A percentile compares a stretch with the other conserved stretches of the same genome.
Conservation (phyloP, 2,888 invertebrate genomes). For the Sialis lutaria region DNA sequence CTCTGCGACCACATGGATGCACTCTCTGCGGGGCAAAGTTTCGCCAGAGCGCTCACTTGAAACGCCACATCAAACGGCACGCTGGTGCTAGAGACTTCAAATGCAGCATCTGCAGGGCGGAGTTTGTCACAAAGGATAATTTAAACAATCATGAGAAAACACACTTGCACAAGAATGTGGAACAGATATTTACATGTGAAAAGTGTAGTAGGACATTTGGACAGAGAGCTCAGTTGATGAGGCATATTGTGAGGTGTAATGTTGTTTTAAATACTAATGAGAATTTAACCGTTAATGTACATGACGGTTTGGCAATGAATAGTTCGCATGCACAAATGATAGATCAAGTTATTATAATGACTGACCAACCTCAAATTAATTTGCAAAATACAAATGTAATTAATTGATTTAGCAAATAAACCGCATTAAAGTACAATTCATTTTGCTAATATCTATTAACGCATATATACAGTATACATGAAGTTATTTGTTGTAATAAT, state of each 20-base stretch:
- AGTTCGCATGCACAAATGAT: no score
- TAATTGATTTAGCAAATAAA: no score
- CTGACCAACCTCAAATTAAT: no score
- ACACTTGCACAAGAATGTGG: neutral
- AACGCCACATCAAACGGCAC: slow-evolving; percentile 2
- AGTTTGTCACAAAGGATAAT: slow-evolving; percentile 3
- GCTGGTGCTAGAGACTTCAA: neutral
- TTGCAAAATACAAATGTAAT: no score
- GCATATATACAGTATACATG: no score
- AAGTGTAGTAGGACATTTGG: slow-evolving; percentile 1
- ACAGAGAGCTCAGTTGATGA: slow-evolving; percentile 2
- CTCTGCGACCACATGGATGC: neutral
- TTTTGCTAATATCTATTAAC: no score
- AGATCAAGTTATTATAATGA: no score
- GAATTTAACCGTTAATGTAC: no score
- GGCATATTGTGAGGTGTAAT: neutral
- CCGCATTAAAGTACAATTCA: no score
- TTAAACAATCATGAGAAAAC: slow-evolving; percentile 3
- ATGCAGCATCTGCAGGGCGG: neutral
- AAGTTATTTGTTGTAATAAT: no score
- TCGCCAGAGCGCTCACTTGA: slow-evolving; percentile 1
- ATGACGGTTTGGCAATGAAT: no score
- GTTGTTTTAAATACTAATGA: no score
- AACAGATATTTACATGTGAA: slow-evolving; percentile 1
- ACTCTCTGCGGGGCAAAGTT: neutral